A percentile compares a stretch with the other conserved stretches of the same genome.
phyloP scores from a whole-genome alignment of 2,888 invertebrate genomes.

The Drosophila acutilabella region DNA sequence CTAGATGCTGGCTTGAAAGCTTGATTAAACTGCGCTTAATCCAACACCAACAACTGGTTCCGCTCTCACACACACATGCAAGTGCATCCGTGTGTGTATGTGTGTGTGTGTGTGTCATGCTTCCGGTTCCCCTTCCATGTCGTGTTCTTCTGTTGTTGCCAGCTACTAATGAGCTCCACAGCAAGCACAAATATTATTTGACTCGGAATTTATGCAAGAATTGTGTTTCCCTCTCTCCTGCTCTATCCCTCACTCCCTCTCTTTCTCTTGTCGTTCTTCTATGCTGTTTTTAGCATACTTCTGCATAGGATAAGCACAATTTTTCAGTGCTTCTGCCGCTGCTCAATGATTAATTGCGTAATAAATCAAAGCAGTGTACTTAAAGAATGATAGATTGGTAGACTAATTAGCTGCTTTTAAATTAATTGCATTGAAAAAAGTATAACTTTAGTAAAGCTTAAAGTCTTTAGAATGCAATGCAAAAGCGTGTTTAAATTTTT shows the following conservation, averaged over 20 bases:
- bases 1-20: conserved; percentile 5
- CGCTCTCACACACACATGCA: conserved; percentile 34
- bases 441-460: too few relatives aligned
- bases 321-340: conserved; percentile 2
- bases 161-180: conserved; percentile 77
- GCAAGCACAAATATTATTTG: conserved; percentile 75
- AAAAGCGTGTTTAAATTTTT: too few relatives aligned
- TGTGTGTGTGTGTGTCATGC: conserved; percentile 16
- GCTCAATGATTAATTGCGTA: conserved; percentile 12
- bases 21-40: conserved; percentile 64
- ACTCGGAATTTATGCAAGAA: conserved; percentile 70
- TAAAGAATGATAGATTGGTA: not conserved
- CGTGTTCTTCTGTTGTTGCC: conserved; percentile 57
- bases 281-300: not conserved
- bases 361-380: conserved; percentile 11
- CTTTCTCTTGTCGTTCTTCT: not conserved
- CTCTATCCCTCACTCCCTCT: not conserved
- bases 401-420: conserved; percentile 7
- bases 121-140: conserved; percentile 40
- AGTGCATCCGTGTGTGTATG: conserved; percentile 35
- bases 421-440: not conserved
- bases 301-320: conserved; percentile 1
- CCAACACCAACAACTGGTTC: conserved; percentile 45
- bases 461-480: not conserved
- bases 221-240: not conserved